These are phyloP conservation scores for Heteromurus nitidus DNA, from an alignment of 2,888 invertebrate species.

Conservation along the genomic window DNA sequence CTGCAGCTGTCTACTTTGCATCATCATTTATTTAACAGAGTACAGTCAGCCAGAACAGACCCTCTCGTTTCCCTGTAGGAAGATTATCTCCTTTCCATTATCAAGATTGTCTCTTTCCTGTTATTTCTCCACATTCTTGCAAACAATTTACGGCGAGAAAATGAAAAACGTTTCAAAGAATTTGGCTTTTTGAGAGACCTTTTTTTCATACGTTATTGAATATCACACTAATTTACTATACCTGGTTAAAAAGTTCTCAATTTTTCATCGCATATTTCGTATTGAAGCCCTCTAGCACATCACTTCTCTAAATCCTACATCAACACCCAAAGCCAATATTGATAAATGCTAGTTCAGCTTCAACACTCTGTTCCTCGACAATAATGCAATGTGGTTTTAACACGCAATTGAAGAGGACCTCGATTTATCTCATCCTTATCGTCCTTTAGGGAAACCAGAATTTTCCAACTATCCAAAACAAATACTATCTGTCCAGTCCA, in stretches of 20 bases:
- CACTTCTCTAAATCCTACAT: neutral
- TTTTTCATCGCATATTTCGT: too few relatives aligned
- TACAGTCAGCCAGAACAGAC: neutral
- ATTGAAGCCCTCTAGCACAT: too few relatives aligned
- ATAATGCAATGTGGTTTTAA: too few relatives aligned
- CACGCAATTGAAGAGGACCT: too few relatives aligned
- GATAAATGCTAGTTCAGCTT: too few relatives aligned
- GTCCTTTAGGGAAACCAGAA: too few relatives aligned
- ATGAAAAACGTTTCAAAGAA: neutral
- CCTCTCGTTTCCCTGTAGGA: neutral
- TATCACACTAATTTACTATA: neutral
- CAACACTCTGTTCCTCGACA: too few relatives aligned
- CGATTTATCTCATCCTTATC: too few relatives aligned
- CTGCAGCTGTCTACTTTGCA: neutral
- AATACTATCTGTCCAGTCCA: too few relatives aligned
- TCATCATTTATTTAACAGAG: too few relatives aligned
- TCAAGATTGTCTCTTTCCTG: constrained; percentile 3
- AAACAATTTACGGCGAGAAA: constrained; percentile 1
- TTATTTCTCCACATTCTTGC: neutral
- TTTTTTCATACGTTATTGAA: neutral
- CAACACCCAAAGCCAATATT: constrained; percentile 1
- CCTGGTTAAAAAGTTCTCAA: neutral
- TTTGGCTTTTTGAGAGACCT: neutral
- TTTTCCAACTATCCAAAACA: neutral
- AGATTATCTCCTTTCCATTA: neutral